A percentile compares a stretch with the other conserved stretches of the same genome.
phyloP scores from a whole-genome alignment of 2,113 vertebrate genomes.

The Burhinus bistriatus region DNA sequence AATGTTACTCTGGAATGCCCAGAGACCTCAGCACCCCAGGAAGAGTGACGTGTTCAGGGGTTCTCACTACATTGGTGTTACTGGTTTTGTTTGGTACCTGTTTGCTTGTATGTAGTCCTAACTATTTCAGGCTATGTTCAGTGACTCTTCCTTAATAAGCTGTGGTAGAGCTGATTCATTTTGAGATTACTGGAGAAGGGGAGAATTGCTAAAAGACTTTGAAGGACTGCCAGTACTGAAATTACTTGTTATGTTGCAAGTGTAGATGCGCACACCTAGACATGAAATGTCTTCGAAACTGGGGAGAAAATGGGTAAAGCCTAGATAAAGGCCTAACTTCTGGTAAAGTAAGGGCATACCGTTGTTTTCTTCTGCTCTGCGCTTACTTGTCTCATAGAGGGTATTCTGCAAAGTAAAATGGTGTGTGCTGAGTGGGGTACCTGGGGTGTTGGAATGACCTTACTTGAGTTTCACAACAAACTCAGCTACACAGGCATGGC shows the following conservation, averaged over 20 bases:
- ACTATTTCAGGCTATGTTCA: background rate
- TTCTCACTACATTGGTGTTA: background rate
- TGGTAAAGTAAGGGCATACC: background rate
- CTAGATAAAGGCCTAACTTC: background rate
- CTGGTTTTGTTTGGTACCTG: background rate
- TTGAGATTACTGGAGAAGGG: background rate
- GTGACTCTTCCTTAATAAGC: background rate
- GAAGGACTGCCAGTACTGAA: background rate
- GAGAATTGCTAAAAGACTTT: background rate
- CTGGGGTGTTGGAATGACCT: background rate
- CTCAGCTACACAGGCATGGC: background rate
- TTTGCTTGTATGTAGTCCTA: background rate
- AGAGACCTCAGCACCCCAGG: background rate
- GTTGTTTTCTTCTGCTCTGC: background rate
- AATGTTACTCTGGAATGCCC: background rate
- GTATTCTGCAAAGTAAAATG: background rate
- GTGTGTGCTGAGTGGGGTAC: background rate
- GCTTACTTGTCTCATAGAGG: background rate
- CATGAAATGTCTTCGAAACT: background rate
- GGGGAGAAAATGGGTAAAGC: background rate
- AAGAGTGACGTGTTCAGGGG: background rate
- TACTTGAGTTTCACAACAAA: background rate
- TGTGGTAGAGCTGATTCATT: background rate
- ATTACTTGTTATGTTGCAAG: background rate
- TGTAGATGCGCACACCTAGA: background rate